Evolutionary conservation across 1,140 invertebrate species (phyloP).

Genomic region (Alviniconcha marisindica): DNA sequence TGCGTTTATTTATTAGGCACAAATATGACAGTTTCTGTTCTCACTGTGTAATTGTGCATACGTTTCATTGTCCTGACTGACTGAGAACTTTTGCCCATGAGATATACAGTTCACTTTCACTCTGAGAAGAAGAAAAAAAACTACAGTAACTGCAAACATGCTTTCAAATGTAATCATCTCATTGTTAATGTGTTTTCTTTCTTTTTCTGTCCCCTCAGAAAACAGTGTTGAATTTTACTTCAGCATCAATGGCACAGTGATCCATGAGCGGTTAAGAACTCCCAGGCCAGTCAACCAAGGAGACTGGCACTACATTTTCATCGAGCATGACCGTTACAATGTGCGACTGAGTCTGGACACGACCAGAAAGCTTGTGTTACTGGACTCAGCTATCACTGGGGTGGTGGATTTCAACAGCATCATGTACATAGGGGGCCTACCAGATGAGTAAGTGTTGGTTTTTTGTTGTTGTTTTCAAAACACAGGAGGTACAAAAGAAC

Average conservation of each 20-base stretch:
- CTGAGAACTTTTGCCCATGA: too few species aligned
- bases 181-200: background rate
- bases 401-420: slow-evolving; percentile 52
- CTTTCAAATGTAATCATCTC: background rate
- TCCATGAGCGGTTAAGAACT: slow-evolving; percentile 88
- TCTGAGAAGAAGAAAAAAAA: too few species aligned
- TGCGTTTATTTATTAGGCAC: too few species aligned
- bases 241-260: slow-evolving; percentile 86
- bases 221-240: slow-evolving; percentile 93
- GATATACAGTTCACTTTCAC: too few species aligned
- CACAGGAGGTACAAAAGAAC: too few species aligned
- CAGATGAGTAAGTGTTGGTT: slow-evolving; percentile 75
- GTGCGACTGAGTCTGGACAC: slow-evolving; percentile 91
- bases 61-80: too few species aligned
- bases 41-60: too few species aligned
- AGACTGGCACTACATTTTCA: slow-evolving; percentile 94
- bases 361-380: slow-evolving; percentile 37
- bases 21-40: too few species aligned
- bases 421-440: slow-evolving; percentile 83
- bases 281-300: slow-evolving; percentile 89
- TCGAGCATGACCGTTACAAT: slow-evolving; percentile 87
- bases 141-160: background rate
- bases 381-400: slow-evolving; percentile 2
- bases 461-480: too few species aligned
- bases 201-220: slow-evolving; percentile 77